A percentile compares a stretch with the other conserved stretches of the same genome.
Evolutionary conservation across 2,113 vertebrate genomes (phyloP).

Genomic region (Callithrix jacchus): DNA sequence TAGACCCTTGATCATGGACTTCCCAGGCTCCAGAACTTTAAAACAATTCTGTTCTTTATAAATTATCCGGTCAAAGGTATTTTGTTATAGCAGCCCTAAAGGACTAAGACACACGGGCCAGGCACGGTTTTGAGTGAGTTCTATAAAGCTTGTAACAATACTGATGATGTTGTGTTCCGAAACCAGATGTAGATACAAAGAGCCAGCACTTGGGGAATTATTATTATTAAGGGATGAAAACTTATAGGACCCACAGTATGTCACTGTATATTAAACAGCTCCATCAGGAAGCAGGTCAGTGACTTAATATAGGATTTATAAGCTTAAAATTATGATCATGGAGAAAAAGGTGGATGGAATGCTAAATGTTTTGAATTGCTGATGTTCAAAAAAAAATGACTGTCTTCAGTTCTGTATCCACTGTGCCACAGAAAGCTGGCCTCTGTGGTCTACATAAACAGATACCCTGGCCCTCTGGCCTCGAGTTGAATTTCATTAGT

Average conservation of each 20-base stretch:
- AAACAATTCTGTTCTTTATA: neutral
- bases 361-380: neutral
- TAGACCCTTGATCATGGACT: neutral
- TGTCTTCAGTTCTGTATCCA: neutral
- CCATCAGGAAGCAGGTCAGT: neutral
- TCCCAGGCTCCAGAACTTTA: neutral
- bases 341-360: neutral
- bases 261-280: neutral
- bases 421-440: neutral
- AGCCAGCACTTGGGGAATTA: neutral
- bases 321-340: neutral
- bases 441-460: too few relatives aligned
- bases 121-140: neutral
- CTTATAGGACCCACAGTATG: neutral
- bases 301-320: neutral
- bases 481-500: neutral
- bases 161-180: neutral
- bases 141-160: neutral
- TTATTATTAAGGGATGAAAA: neutral
- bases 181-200: neutral
- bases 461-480: neutral
- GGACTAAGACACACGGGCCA: neutral
- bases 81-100: neutral
- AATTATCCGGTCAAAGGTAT: neutral
- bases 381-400: neutral